Evolutionary conservation across 2,888 invertebrate species (phyloP).

Genomic region (Epicampocera succincta): DNA sequence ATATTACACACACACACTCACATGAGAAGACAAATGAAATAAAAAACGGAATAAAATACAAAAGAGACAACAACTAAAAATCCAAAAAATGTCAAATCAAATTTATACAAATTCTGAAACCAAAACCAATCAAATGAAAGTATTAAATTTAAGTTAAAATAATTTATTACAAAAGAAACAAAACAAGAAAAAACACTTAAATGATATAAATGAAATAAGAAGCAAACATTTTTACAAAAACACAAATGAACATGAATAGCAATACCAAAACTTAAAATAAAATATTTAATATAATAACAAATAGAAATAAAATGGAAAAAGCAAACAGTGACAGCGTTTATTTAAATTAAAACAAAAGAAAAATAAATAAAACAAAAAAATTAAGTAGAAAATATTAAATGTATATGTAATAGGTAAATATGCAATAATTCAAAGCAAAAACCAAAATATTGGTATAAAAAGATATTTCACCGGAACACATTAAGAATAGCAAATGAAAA

Average conservation of each 20-base stretch:
- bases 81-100: constrained; percentile 74
- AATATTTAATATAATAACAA: not conserved
- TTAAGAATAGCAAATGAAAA: constrained; percentile 19
- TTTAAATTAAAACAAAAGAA: constrained; percentile 32
- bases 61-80: constrained; percentile 60
- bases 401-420: constrained; percentile 58
- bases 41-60: constrained; percentile 33
- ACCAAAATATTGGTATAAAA: constrained; percentile 24
- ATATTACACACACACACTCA: constrained; percentile 47
- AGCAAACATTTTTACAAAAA: constrained; percentile 65
- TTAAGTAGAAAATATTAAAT: constrained; percentile 19
- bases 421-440: constrained; percentile 44
- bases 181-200: constrained; percentile 25
- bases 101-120: constrained; percentile 75
- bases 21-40: constrained; percentile 57
- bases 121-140: constrained; percentile 80
- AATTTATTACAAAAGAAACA: constrained; percentile 52
- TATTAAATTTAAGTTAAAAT: constrained; percentile 74
- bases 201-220: constrained; percentile 40
- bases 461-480: constrained; percentile 35
- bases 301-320: constrained; percentile 43
- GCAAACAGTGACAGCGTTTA: constrained; percentile 19
- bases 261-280: constrained; percentile 38
- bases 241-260: constrained; percentile 66
- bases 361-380: too few species aligned